Conservation (phyloP, 2,113 vertebrate species). For the Mormyrus lacerda region DNA sequence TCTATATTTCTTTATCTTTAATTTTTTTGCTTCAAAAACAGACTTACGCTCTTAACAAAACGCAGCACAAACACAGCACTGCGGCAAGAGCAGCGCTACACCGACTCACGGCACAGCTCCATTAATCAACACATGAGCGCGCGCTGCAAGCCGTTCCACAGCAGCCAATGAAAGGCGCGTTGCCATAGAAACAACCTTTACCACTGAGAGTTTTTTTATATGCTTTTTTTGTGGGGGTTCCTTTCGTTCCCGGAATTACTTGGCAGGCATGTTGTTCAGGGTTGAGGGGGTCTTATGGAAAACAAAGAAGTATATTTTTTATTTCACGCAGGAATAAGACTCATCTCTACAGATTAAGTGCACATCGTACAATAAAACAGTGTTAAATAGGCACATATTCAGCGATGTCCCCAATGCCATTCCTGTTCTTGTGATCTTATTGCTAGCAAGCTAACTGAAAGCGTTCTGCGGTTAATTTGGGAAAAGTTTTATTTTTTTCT, state of each 20-base stretch:
- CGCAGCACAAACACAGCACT: neutral
- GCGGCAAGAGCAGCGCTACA: neutral
- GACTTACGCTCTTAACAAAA: constrained; percentile 2
- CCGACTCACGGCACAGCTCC: constrained; percentile 27
- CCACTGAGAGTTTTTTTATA: constrained; percentile 59
- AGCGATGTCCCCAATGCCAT: neutral
- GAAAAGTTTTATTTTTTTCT: neutral
- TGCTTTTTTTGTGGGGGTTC: constrained; percentile 46
- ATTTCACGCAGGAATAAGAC: neutral
- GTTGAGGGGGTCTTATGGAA: neutral
- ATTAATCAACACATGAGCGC: constrained; percentile 55
- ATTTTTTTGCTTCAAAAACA: constrained; percentile 1
- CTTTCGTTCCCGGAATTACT: constrained; percentile 43
- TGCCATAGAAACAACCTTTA: constrained; percentile 72
- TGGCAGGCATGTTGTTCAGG: constrained; percentile 28
- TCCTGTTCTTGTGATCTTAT: neutral
- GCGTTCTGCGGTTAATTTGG: neutral
- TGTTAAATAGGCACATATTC: neutral
- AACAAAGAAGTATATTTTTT: neutral
- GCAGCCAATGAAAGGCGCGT: constrained; percentile 57
- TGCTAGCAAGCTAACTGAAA: neutral
- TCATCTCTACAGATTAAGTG: neutral
- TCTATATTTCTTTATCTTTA: neutral
- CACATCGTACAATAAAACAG: neutral
- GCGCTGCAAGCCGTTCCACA: constrained; percentile 47